Conservation (phyloP, 1,140 invertebrate species). For the Diachasmimorpha longicaudata region DNA sequence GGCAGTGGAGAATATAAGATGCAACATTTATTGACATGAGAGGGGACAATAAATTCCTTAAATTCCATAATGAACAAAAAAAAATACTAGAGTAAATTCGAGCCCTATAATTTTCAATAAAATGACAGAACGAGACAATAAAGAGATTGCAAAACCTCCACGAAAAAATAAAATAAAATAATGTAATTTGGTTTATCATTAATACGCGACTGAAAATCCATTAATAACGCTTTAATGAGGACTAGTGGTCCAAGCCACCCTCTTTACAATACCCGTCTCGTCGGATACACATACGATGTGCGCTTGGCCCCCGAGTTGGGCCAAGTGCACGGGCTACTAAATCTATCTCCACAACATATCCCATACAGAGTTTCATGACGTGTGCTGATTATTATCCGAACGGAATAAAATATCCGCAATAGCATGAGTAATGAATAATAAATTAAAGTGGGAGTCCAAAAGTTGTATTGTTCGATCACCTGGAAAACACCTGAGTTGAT, state of each 20-base stretch:
- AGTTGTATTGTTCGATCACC: too few species aligned
- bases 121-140: too few species aligned
- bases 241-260: slow-evolving; percentile 35
- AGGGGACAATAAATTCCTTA: not conserved
- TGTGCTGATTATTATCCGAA: not conserved
- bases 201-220: slow-evolving; percentile 53
- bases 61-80: not conserved
- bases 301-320: not conserved
- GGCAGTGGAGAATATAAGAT: not conserved
- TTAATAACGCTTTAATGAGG: slow-evolving; percentile 60
- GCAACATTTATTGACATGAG: not conserved
- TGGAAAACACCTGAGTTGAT: too few species aligned
- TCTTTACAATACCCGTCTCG: slow-evolving; percentile 4
- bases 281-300: not conserved
- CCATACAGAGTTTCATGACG: not conserved
- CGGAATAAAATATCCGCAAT: not conserved
- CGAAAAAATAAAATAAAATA: too few species aligned
- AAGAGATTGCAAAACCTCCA: too few species aligned
- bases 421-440: not conserved
- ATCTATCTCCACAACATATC: not conserved
- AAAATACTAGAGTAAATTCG: too few species aligned
- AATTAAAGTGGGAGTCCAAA: not conserved
- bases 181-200: slow-evolving; percentile 55
- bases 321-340: not conserved
- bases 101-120: too few species aligned